Conservation (phyloP, 1,140 invertebrate species). For the Drosophila subobscura region DNA sequence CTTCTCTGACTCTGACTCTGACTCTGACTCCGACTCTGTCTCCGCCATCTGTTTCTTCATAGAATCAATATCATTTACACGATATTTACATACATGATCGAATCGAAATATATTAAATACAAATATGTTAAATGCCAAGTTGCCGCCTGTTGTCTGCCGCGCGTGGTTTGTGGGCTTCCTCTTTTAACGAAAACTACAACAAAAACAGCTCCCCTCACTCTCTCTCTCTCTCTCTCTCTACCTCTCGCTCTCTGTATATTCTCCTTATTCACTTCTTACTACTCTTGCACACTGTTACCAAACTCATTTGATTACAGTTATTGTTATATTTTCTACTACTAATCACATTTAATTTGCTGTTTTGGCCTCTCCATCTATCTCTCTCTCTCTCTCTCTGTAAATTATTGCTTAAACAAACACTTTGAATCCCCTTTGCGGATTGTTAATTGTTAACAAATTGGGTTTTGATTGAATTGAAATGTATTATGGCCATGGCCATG, state of each 20-base stretch:
- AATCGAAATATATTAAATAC: conserved; percentile 82
- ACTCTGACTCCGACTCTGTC: conserved; percentile 31
- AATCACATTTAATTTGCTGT: conserved; percentile 65
- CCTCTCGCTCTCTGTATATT: conserved; percentile 48
- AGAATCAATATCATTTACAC: conserved; percentile 8
- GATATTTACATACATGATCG: conserved; percentile 17
- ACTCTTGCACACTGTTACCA: conserved; percentile 57
- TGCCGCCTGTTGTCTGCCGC: conserved; percentile 66
- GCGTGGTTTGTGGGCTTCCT: conserved; percentile 76
- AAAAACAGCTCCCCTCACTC: conserved; percentile 2
- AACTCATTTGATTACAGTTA: conserved; percentile 48
- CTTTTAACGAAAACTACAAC: conserved; percentile 46
- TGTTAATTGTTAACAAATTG: conserved; percentile 6
- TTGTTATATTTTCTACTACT: conserved; percentile 64
- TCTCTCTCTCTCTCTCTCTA: conserved; percentile 41
- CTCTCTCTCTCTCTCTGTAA: conserved; percentile 45
- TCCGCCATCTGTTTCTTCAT: conserved; percentile 34
- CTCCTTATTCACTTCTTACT: conserved; percentile 33
- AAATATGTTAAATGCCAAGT: conserved; percentile 78
- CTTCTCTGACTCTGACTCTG: conserved; percentile 14
- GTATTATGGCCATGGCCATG: background rate
- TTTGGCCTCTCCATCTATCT: conserved; percentile 30
- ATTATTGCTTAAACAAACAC: conserved; percentile 57
- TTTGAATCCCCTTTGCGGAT: conserved; percentile 30
- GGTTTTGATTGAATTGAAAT: conserved; percentile 24